Conservation (phyloP, 2,113 vertebrate genomes). For the Odobenus rosmarus region DNA sequence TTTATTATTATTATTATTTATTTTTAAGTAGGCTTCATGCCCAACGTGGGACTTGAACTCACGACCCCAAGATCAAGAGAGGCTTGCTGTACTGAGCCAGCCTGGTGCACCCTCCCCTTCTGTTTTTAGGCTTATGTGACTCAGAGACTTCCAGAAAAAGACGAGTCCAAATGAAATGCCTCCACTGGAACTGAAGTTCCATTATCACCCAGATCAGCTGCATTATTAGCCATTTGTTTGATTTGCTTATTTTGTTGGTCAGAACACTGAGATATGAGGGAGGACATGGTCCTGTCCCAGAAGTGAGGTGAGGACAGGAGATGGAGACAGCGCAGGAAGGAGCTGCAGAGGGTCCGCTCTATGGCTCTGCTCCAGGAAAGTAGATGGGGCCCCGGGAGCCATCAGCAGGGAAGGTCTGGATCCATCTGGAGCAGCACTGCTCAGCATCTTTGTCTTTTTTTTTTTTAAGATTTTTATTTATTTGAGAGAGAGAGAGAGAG, state of each 20-base stretch:
- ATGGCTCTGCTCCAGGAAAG: background rate
- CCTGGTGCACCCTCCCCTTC: background rate
- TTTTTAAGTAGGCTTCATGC: background rate
- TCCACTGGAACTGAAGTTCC: background rate
- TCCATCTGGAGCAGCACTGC: background rate
- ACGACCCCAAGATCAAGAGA: background rate
- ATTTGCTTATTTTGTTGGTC: background rate
- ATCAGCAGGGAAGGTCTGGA: background rate
- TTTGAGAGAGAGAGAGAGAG: no score
- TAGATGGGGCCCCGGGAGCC: background rate
- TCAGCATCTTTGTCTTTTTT: background rate
- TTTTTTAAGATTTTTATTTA: no score
- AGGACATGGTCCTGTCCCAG: background rate
- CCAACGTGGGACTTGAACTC: background rate
- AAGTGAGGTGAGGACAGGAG: background rate
- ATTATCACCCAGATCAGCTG: background rate
- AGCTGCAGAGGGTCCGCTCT: background rate
- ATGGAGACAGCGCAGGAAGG: background rate
- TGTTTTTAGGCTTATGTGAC: background rate
- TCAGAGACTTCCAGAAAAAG: slow-evolving; percentile 18
- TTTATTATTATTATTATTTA: background rate
- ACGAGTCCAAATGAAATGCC: background rate
- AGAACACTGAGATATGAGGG: background rate
- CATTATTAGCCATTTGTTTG: background rate
- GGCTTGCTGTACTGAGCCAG: background rate